A percentile compares a stretch with the other conserved stretches of the same genome.
Evolutionary conservation across 2,113 vertebrate genomes (phyloP).

Genomic region (Pipra filicauda): DNA sequence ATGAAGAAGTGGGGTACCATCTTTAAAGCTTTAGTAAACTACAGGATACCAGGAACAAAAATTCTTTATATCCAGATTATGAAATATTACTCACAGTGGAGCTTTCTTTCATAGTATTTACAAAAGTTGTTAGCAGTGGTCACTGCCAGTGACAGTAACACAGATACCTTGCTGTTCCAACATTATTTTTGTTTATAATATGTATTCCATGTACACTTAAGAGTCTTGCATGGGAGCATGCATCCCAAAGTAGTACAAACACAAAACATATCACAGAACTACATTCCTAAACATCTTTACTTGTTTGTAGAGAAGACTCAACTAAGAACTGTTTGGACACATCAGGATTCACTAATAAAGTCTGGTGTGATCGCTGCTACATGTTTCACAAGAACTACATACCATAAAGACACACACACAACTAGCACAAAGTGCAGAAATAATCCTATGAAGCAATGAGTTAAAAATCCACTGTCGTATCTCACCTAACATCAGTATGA

Average conservation of each 20-base stretch:
- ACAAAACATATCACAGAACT: neutral
- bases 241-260: neutral
- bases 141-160: neutral
- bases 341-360: neutral
- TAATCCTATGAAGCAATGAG: neutral
- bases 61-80: neutral
- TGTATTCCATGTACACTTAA: neutral
- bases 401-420: neutral
- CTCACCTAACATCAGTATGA: neutral
- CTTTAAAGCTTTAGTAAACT: neutral
- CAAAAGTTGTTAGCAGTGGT: neutral
- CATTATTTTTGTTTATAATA: neutral
- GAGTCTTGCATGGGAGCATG: rapidly evolving
- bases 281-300: neutral
- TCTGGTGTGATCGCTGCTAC: neutral
- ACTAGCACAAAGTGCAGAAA: neutral
- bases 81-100: neutral
- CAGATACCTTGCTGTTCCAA: neutral
- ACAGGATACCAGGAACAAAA: neutral
- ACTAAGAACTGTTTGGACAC: neutral
- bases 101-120: neutral
- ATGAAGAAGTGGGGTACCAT: neutral
- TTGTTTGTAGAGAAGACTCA: neutral
- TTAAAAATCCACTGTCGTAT: neutral
- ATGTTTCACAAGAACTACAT: neutral